Conservation (phyloP, 2,797 vertebrate species). For the Nannoperca obscura region DNA sequence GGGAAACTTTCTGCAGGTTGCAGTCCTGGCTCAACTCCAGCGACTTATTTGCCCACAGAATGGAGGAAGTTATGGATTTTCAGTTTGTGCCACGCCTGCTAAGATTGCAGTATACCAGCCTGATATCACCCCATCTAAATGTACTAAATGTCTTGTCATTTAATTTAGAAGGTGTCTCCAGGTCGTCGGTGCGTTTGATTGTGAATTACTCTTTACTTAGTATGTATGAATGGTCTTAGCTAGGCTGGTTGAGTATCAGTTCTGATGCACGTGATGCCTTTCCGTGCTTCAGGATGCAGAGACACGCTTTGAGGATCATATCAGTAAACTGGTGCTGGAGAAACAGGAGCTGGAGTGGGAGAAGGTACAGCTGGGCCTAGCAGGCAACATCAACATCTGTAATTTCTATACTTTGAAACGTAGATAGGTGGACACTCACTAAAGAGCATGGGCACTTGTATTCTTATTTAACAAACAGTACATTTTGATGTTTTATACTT, state of each 20-base stretch:
- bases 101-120: neutral
- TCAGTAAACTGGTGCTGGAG: conserved; percentile 90
- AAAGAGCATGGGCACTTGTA: neutral
- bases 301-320: conserved; percentile 89
- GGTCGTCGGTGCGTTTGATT: neutral
- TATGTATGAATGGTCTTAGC: neutral
- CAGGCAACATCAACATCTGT: neutral
- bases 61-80: conserved; percentile 14
- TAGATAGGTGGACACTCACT: neutral
- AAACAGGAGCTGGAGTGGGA: conserved; percentile 95
- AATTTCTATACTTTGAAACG: neutral
- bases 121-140: neutral
- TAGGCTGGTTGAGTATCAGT: neutral
- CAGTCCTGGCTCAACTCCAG: conserved; percentile 60
- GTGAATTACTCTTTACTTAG: neutral
- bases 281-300: conserved; percentile 88
- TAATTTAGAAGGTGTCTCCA: conserved; percentile 9
- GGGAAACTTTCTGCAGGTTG: conserved; percentile 70
- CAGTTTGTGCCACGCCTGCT: conserved; percentile 11
- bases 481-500: neutral
- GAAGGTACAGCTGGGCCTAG: conserved; percentile 83
- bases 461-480: neutral
- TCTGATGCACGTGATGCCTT: conserved; percentile 22
- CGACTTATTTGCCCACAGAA: conserved; percentile 20
- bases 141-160: conserved; percentile 2